A percentile compares a stretch with the other conserved stretches of the same genome.
Evolutionary conservation across 1,140 invertebrate genomes (phyloP).

Genomic region (Asbolus verrucosus): DNA sequence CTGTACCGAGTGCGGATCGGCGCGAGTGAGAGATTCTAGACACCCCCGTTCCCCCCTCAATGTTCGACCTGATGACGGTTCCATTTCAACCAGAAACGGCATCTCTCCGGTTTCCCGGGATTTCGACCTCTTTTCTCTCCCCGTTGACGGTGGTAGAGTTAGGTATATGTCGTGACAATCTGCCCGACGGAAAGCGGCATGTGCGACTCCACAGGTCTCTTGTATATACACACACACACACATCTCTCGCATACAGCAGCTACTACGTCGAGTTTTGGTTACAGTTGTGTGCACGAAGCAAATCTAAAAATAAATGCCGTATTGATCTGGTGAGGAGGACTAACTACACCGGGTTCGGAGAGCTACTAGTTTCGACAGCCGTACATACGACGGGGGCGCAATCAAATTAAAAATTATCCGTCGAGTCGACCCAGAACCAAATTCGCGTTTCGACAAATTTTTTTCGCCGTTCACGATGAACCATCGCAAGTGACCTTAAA

Average conservation of each 20-base stretch:
- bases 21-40: constrained; percentile 60
- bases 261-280: constrained; percentile 40
- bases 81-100: constrained; percentile 53
- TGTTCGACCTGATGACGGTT: constrained; percentile 59
- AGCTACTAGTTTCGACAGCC: constrained; percentile 22
- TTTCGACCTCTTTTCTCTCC: constrained; percentile 21
- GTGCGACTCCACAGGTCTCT: constrained; percentile 21
- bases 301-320: constrained; percentile 52
- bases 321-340: constrained; percentile 46
- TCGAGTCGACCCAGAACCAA: too few species aligned
- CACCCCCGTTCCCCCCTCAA: constrained; percentile 48
- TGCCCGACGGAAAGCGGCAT: constrained; percentile 9
- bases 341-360: constrained; percentile 33
- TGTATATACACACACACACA: constrained; percentile 1
- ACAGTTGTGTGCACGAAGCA: constrained; percentile 47
- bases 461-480: too few species aligned
- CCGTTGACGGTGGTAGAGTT: neutral
- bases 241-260: constrained; percentile 17
- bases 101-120: constrained; percentile 48
- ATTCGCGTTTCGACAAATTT: too few species aligned
- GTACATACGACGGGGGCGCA: constrained; percentile 24
- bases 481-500: too few species aligned
- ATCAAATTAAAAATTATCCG: constrained; percentile 25
- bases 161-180: too few species aligned
- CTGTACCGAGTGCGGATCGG: constrained; percentile 59